Evolutionary conservation across 2,113 vertebrate genomes (phyloP).

Genomic region (Microcebus ravelobensis): DNA sequence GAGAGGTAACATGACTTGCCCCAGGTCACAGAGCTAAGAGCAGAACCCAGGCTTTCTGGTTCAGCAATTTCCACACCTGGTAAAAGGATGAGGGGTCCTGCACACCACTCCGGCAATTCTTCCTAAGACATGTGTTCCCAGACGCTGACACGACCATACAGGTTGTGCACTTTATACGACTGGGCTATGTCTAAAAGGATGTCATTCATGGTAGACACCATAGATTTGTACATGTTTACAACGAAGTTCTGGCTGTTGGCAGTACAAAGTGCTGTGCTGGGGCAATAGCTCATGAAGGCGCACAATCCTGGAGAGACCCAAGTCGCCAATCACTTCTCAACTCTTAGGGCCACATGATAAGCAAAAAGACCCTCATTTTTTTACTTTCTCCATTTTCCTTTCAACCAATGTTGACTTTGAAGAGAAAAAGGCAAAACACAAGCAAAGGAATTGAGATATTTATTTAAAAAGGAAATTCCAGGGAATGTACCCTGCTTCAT

Average conservation of each 20-base stretch:
- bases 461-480: constrained; percentile 40
- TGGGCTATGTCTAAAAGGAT: not conserved
- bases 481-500: not conserved
- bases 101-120: rapidly evolving
- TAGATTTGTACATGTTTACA: not conserved
- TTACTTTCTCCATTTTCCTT: not conserved
- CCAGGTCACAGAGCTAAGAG: not conserved
- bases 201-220: not conserved
- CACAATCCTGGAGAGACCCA: not conserved
- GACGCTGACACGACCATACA: not conserved
- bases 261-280: not conserved
- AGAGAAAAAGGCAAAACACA: constrained; percentile 35
- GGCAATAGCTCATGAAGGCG: not conserved
- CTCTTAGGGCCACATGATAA: not conserved
- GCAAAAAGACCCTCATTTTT: not conserved
- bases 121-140: not conserved
- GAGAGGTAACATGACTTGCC: not conserved
- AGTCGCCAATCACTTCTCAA: not conserved
- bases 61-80: not conserved
- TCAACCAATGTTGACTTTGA: not conserved
- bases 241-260: not conserved
- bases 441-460: constrained; percentile 10
- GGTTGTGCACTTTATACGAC: not conserved
- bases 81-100: not conserved
- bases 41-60: not conserved